These are phyloP conservation scores for Artibeus lituratus DNA, from an alignment of 2,797 vertebrate genomes.

Conservation along the genomic window DNA sequence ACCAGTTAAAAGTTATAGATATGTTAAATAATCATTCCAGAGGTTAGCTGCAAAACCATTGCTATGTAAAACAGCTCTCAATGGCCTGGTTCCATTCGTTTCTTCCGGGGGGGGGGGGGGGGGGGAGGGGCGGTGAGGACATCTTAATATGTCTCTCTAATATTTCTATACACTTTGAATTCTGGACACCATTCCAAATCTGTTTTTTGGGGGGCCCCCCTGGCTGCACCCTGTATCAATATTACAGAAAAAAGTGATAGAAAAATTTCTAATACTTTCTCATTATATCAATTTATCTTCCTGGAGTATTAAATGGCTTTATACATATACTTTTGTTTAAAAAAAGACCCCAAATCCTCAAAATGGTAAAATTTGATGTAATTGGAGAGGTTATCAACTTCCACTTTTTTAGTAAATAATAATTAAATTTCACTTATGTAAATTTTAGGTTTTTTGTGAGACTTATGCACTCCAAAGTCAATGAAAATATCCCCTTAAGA, in stretches of 20 bases:
- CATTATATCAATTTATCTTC: not conserved
- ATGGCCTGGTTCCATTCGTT: no score
- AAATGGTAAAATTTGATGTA: slow-evolving; percentile 16
- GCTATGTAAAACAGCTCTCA: no score
- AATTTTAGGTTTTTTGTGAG: not conserved
- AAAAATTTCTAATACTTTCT: not conserved
- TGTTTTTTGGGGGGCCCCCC: no score
- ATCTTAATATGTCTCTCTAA: no score
- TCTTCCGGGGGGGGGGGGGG: no score
- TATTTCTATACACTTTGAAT: no score
- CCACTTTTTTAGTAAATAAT: slow-evolving; percentile 6
- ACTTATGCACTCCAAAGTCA: not conserved
- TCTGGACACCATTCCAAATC: no score
- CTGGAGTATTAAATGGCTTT: not conserved
- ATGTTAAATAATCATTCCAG: no score
- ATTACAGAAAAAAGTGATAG: not conserved
- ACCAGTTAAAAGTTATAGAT: no score
- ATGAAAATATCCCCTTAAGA: slow-evolving; percentile 13
- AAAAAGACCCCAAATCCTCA: not conserved
- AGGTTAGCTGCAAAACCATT: no score
- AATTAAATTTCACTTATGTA: not conserved
- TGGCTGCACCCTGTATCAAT: no score
- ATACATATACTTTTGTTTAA: not conserved
- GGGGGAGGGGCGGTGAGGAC: no score
- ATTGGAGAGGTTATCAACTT: not conserved